Conservation (phyloP, 2,113 vertebrate species). For the Indicator maculatus region DNA sequence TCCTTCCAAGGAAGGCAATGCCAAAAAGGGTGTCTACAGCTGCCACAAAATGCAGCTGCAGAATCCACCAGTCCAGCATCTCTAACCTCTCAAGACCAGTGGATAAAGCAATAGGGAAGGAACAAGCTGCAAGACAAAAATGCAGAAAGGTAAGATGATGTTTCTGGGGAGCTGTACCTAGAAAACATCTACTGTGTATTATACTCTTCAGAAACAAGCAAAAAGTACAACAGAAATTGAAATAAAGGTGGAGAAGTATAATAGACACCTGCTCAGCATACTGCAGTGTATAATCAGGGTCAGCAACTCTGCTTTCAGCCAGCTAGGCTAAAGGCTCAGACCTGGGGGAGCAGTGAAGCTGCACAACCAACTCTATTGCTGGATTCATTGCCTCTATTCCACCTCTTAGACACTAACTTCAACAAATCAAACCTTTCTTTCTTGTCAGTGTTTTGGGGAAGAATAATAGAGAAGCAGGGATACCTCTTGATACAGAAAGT, state of each 20-base stretch:
- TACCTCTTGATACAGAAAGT: neutral
- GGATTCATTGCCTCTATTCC: neutral
- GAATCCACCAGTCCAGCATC: neutral
- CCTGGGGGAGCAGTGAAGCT: neutral
- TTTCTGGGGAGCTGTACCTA: neutral
- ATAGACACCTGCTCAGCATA: neutral
- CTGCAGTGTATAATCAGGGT: neutral
- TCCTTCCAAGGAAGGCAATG: neutral
- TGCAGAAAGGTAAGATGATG: neutral
- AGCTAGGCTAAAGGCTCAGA: neutral
- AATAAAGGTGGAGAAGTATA: neutral
- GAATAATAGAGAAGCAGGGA: neutral
- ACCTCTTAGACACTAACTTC: neutral
- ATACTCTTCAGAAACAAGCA: neutral
- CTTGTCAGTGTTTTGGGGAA: neutral
- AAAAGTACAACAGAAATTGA: neutral
- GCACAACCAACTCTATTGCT: neutral
- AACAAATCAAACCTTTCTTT: neutral
- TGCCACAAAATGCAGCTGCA: neutral
- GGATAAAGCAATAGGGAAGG: neutral
- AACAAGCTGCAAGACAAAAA: neutral
- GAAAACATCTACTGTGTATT: neutral
- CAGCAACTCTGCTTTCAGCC: neutral
- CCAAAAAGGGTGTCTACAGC: neutral
- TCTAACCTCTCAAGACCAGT: neutral